Evolutionary conservation across 2,797 vertebrate species (phyloP), one percentile per base, ranked within the genome.

Genomic region (Phrynocephalus guinanensis): DNA sequence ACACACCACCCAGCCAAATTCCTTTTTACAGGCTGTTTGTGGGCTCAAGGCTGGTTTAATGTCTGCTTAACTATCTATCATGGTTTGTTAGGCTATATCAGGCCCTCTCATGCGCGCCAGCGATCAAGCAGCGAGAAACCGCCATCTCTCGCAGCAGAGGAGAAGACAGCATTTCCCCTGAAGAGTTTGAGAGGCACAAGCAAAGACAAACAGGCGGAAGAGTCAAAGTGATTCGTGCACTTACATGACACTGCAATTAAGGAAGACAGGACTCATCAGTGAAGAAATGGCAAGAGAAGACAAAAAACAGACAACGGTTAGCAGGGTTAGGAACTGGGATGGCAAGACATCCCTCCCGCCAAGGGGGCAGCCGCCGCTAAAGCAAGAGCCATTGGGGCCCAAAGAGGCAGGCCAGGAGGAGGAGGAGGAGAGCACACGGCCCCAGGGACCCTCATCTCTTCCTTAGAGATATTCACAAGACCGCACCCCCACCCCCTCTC

Each of bases 161-260:
- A 63, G 50, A 26, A 48, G 1, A 0, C 10, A 5, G n/a, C 79
- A 72, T 2, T 15, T 86, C 83, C 67, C 92, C 91, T 83, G 91
- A 90, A 73, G 88, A 90, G 88, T 0, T 0, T 83, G 92, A 94
- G 92, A 92, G 88, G 85, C n/a, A 44, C 93, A 94, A 94, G 91
- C 88, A 91, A 91, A 91, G 5, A 63, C 20, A 63, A 63, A 95
- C 38, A 96, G 93, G 92, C 81, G 75, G 93, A 96, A 84, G 95
- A 95, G 94, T 76, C 93, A 91, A 95, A 94, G 95, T 96, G 96
- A 96, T 97, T 96, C 96, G 97, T 95, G 97, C 97, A 99, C 99
- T 99, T 99, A 99, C 99, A 99, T 99, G 99, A 99, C 94, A 99
- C 99, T 99, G 98, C 97, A 97, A 97, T 97, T 98, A 98, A 97